Evolutionary conservation across 2,797 vertebrate genomes (phyloP).

Genomic region (Crax fasciolata): DNA sequence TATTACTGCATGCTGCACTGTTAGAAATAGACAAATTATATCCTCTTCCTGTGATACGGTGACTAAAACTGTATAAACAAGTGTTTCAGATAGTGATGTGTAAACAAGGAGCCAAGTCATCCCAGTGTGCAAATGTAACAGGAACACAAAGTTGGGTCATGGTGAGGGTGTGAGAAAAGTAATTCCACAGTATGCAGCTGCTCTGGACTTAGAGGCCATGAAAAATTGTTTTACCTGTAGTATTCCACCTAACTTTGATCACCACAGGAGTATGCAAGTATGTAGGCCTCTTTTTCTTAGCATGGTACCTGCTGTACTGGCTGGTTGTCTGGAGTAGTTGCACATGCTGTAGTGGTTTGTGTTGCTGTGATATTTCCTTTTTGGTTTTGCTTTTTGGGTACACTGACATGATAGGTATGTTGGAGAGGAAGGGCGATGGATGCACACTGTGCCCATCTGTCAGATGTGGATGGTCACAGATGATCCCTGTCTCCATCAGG

Average conservation of each 20-base stretch:
- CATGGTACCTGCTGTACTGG: background rate
- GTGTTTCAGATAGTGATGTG: background rate
- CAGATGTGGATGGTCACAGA: background rate
- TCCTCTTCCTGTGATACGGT: conserved; percentile 51
- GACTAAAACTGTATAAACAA: conserved; percentile 51
- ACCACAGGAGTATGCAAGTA: background rate
- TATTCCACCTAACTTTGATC: background rate
- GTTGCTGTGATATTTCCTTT: background rate
- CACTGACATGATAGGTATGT: background rate
- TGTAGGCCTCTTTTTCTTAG: background rate
- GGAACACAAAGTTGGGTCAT: background rate
- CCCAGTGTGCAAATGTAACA: background rate
- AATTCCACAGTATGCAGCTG: background rate
- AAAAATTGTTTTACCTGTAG: background rate
- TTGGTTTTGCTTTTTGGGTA: background rate
- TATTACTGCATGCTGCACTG: background rate
- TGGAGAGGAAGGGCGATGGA: background rate
- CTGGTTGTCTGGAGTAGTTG: background rate
- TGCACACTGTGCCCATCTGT: background rate
- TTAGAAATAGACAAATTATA: conserved; percentile 50
- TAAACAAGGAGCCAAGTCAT: background rate
- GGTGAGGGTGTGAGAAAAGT: background rate
- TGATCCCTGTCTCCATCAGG: background rate
- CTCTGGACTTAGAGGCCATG: background rate
- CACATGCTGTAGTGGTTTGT: background rate